Conservation (phyloP, 2,888 invertebrate species). For the Orthosia gothica region DNA sequence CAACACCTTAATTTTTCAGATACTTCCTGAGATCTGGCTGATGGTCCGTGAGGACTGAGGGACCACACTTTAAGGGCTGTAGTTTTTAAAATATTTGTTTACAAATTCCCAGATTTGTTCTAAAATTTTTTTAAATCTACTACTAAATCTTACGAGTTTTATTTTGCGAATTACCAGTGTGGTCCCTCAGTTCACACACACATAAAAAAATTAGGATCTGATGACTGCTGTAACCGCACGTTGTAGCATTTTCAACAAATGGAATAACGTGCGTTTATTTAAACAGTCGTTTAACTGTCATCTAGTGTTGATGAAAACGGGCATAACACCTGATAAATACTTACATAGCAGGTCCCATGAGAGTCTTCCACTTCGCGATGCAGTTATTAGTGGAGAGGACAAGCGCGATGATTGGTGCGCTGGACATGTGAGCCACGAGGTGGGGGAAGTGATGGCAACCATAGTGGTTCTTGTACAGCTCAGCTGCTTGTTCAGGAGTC, state of each 20-base stretch:
- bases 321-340: background rate
- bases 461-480: conserved; percentile 95
- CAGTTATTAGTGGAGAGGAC: conserved; percentile 94
- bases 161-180: too few relatives aligned
- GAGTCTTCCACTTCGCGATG: conserved; percentile 93
- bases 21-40: too few relatives aligned
- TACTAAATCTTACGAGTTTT: too few relatives aligned
- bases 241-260: too few relatives aligned
- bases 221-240: too few relatives aligned
- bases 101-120: too few relatives aligned
- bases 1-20: too few relatives aligned
- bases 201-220: background rate
- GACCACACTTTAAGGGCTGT: too few relatives aligned
- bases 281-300: background rate
- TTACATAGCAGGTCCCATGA: conserved; percentile 94
- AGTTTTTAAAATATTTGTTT: too few relatives aligned
- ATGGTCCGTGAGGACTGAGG: too few relatives aligned
- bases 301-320: background rate
- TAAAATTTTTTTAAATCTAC: too few relatives aligned
- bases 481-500: conserved; percentile 96
- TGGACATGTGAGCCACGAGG: conserved; percentile 95
- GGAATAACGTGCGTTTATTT: background rate
- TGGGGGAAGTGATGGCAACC: conserved; percentile 95
- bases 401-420: conserved; percentile 94
- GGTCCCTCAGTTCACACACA: too few relatives aligned